A percentile compares a stretch with the other conserved stretches of the same genome.
Evolutionary conservation across 2,113 vertebrate genomes (phyloP).

Genomic region (Sylvia atricapilla): DNA sequence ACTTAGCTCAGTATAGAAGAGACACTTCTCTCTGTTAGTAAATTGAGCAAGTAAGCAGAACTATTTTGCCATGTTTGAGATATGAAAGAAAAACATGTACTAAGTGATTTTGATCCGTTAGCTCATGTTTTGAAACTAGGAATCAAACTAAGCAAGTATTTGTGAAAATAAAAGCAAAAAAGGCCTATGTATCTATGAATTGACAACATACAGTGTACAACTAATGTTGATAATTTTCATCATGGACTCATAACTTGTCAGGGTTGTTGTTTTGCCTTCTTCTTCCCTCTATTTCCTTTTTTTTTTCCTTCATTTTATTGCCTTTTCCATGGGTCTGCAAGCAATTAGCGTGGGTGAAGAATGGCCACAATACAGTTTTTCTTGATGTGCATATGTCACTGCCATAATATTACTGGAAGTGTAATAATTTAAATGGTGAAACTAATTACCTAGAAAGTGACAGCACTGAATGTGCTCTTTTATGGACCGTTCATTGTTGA

Average conservation of each 20-base stretch:
- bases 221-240: not conserved
- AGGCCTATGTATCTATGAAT: not conserved
- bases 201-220: not conserved
- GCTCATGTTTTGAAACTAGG: not conserved
- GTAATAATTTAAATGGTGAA: not conserved
- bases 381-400: not conserved
- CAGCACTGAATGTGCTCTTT: not conserved
- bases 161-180: not conserved
- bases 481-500: not conserved
- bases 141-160: not conserved
- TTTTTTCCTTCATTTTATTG: not conserved
- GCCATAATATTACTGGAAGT: not conserved
- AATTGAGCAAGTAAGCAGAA: not conserved
- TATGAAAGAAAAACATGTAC: not conserved
- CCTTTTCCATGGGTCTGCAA: not conserved
- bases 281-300: not conserved
- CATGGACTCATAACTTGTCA: not conserved
- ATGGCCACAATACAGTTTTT: not conserved
- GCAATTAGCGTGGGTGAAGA: not conserved
- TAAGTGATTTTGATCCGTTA: not conserved
- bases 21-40: not conserved
- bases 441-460: slow-evolving; percentile 42
- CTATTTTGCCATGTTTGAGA: not conserved
- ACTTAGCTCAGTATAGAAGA: not conserved
- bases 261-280: not conserved